Conservation (phyloP, 1,140 invertebrate species). For the Drosophila lacertosa region DNA sequence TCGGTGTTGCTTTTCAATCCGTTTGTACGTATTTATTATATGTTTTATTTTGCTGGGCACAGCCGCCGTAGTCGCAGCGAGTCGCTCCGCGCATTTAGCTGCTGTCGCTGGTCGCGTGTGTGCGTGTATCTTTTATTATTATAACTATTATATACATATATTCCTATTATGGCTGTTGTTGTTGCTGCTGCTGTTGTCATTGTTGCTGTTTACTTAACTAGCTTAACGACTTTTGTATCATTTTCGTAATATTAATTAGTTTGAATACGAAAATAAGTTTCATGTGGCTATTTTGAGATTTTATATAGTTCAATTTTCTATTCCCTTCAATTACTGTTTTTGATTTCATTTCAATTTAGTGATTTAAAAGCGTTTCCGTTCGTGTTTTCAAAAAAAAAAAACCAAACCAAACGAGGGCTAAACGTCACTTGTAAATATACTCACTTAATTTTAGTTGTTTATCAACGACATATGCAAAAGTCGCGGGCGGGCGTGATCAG, state of each 20-base stretch:
- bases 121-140: constrained; percentile 35
- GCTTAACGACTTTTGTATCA: constrained; percentile 25
- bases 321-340: background rate
- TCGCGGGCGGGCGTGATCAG: constrained; percentile 70
- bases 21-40: constrained; percentile 11
- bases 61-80: constrained; percentile 13
- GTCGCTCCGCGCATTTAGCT: constrained; percentile 42
- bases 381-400: background rate
- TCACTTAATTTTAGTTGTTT: constrained; percentile 38
- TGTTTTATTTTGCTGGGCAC: background rate
- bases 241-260: constrained; percentile 24
- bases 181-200: constrained; percentile 7
- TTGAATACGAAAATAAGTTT: constrained; percentile 35
- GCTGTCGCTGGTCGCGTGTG: constrained; percentile 22
- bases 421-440: constrained; percentile 20
- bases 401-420: background rate
- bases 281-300: constrained; percentile 49
- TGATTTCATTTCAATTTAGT: constrained; percentile 14
- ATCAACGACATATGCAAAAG: constrained; percentile 61
- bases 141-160: constrained; percentile 24
- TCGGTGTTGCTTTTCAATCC: constrained; percentile 31
- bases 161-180: constrained; percentile 18
- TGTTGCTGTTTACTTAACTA: constrained; percentile 14
- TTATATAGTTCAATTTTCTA: constrained; percentile 28
- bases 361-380: constrained; percentile 9